Conservation (phyloP, 2,797 vertebrate species). For the Rhinogobio ventralis region DNA sequence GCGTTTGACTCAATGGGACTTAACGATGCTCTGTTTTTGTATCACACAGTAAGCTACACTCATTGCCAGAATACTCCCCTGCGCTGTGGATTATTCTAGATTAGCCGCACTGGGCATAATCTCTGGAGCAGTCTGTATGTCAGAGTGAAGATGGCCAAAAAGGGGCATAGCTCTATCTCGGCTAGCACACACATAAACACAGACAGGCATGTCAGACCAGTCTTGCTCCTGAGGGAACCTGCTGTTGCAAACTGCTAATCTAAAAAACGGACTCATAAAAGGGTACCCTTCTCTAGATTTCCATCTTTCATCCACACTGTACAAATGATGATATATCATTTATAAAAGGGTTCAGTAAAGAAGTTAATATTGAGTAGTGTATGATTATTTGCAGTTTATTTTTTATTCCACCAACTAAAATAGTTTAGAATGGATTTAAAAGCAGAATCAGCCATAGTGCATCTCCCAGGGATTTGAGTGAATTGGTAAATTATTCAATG, state of each 20-base stretch:
- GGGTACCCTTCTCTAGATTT: background rate
- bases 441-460: background rate
- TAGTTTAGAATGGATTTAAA: background rate
- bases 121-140: constrained; percentile 40
- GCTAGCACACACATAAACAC: background rate
- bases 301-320: background rate
- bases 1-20: constrained; percentile 40
- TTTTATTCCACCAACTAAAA: background rate
- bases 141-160: constrained; percentile 29
- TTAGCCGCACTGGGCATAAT: constrained; percentile 54
- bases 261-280: background rate
- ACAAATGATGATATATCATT: background rate
- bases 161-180: constrained; percentile 36
- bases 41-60: constrained; percentile 44
- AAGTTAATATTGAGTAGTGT: background rate
- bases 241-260: background rate
- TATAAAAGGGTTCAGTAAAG: background rate
- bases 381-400: background rate
- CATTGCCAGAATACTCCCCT: constrained; percentile 30
- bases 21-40: constrained; percentile 50
- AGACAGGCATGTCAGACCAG: constrained; percentile 24
- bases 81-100: constrained; percentile 58
- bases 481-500: background rate
- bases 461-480: background rate
- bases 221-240: constrained; percentile 35